phyloP scores from a whole-genome alignment of 1,140 invertebrate species.

The Bombyx mandarina region DNA sequence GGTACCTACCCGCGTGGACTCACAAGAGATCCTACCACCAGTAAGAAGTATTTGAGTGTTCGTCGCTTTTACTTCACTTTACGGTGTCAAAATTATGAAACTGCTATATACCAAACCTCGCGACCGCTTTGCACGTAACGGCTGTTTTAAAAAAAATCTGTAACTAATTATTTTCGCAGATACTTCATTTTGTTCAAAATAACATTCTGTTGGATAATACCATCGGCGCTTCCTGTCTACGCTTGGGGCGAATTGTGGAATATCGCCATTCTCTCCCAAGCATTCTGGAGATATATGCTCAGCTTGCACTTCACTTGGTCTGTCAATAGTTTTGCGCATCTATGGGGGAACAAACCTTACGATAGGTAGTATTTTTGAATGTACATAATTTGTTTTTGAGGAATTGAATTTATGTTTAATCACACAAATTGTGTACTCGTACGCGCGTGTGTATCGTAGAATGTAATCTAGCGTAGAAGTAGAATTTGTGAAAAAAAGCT shows the following conservation, averaged over 20 bases:
- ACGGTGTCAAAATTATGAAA: too few relatives aligned
- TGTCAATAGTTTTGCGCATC: conserved; percentile 90
- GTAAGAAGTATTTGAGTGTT: too few relatives aligned
- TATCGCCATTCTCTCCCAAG: conserved; percentile 74
- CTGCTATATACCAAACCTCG: too few relatives aligned
- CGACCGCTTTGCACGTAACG: too few relatives aligned
- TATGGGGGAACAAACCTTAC: conserved; percentile 86
- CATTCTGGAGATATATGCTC: conserved; percentile 80
- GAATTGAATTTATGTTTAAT: not conserved
- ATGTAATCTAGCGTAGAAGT: too few relatives aligned
- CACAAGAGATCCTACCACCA: too few relatives aligned
- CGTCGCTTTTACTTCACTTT: too few relatives aligned
- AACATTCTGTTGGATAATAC: conserved; percentile 82
- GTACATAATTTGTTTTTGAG: too few relatives aligned
- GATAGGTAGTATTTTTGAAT: conserved; percentile 73
- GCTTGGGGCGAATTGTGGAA: conserved; percentile 81
- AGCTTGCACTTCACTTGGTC: conserved; percentile 90
- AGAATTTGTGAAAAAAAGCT: too few relatives aligned
- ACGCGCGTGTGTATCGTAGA: too few relatives aligned
- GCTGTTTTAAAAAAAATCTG: too few relatives aligned
- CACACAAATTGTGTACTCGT: not conserved
- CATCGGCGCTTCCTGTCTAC: conserved; percentile 80
- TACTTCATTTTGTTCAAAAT: conserved; percentile 82
- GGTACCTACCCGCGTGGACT: too few relatives aligned
- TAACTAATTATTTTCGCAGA: conserved; percentile 53